Base-by-base conservation (phyloP, 2,888 invertebrate genomes). In the Notodonta ziczac region DNA sequence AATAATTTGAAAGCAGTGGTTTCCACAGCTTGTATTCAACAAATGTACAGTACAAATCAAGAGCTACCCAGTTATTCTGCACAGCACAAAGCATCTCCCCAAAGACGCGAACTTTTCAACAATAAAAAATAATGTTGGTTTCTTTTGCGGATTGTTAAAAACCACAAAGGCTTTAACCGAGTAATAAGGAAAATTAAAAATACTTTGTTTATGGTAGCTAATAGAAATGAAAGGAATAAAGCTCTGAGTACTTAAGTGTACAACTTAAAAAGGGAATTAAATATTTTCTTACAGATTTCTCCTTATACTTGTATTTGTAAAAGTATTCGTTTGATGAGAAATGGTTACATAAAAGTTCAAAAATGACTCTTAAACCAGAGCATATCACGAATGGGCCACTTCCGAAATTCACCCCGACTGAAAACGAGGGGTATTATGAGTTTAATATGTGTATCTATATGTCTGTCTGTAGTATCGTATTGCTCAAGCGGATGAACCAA, bases 111-210 rank as follows among this genome's bases (percentile, higher is more conserved):
- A 61, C 54, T 58, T 50, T 48, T 46, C 54, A 51, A 57, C 10
- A 35, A 60, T 59, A 61, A 63, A 65, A 61, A 68, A 67, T 59
- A 44, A 52, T 24, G 32, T 32, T 52, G 12, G 40, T 62, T 50
- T 58, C 62, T 57, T 65, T 48, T 48, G 59, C 70, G 66, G 70
- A 72, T 69, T 70, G 62, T 69, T 59, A 62, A 46, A 65, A 59
- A 62, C 69, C 73, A 40, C 69, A 69, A 69, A 65, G 59, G 52
- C 55, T 52, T 13, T 42, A 58, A 59, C 59, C 53, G 51, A 32
- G 42, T 32, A 52, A 52, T 52, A 69, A 61, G 53, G 66, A 60
- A 61, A 70, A 63, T 65, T 67, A 63, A 63, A 66, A 74, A 71
- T 58, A 60, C 58, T 62, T 67, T 55, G n/a, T 46, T 46, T 46